These are phyloP conservation scores for Pangasius macronema DNA, from an alignment of 2,797 vertebrate species.

Conservation along the genomic window DNA sequence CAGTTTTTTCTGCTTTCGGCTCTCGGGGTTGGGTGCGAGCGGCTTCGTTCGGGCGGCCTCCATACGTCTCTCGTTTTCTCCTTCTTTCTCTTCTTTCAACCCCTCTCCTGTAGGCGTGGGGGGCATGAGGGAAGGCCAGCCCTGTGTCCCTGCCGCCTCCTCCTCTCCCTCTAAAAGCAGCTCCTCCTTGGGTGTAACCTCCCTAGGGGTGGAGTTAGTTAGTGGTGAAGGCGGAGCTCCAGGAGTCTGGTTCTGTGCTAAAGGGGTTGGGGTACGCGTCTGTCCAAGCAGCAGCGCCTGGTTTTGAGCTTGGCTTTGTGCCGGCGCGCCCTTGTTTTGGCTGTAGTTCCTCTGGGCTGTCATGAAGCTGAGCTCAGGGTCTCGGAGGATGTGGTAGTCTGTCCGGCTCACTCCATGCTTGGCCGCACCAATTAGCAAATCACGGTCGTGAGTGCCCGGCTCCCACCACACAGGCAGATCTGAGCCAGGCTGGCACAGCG, in stretches of 20 bases:
- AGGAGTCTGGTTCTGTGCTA: conserved; percentile 73
- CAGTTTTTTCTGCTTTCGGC: conserved; percentile 88
- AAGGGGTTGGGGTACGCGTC: conserved; percentile 63
- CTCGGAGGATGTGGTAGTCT: conserved; percentile 96
- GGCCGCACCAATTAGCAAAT: conserved; percentile 92
- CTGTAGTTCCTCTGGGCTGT: conserved; percentile 91
- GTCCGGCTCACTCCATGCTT: conserved; percentile 98
- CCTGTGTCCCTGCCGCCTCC: conserved; percentile 69
- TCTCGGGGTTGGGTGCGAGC: conserved; percentile 88
- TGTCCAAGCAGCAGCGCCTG: conserved; percentile 71
- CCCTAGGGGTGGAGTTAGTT: conserved; percentile 63
- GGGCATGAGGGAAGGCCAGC: conserved; percentile 72
- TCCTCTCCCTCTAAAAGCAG: conserved; percentile 77
- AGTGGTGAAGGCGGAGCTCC: conserved; percentile 59
- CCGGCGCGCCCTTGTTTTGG: conserved; percentile 82
- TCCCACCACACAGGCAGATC: conserved; percentile 98
- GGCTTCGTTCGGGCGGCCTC: conserved; percentile 95
- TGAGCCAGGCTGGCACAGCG: conserved; percentile 90
- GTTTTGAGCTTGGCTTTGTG: conserved; percentile 65
- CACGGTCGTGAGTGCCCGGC: conserved; percentile 90
- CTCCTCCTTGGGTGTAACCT: conserved; percentile 83
- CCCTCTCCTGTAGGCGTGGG: conserved; percentile 68
- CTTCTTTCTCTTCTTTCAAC: conserved; percentile 75
- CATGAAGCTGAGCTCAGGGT: conserved; percentile 96
- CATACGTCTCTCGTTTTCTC: conserved; percentile 86